Evolutionary conservation across 1,140 invertebrate genomes (phyloP).

Genomic region (Aricia agestis): DNA sequence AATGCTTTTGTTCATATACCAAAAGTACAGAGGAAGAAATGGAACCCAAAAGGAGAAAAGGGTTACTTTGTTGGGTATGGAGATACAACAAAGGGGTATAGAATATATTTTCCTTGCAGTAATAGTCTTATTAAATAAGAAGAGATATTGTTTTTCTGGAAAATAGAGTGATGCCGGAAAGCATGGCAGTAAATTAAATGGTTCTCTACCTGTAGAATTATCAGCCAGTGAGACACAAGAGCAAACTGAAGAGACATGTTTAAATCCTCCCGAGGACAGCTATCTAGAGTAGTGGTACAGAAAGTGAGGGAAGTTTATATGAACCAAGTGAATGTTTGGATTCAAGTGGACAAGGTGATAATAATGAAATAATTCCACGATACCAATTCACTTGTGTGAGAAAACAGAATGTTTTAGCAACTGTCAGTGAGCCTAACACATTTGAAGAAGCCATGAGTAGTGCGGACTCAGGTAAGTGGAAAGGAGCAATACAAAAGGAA

Average conservation of each 20-base stretch:
- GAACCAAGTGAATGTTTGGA: conserved; percentile 8
- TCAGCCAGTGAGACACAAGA: background rate
- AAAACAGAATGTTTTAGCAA: too few relatives aligned
- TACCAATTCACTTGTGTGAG: background rate
- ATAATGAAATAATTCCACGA: background rate
- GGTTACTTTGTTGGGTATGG: conserved; percentile 47
- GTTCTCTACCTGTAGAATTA: background rate
- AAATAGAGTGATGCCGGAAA: background rate
- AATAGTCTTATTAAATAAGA: conserved; percentile 9
- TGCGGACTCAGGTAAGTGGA: background rate
- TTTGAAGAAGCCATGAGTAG: too few relatives aligned
- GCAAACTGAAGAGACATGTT: background rate
- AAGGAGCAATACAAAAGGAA: conserved; percentile 29
- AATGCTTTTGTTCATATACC: conserved; percentile 46
- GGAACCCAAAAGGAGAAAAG: conserved; percentile 38
- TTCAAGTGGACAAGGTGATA: background rate
- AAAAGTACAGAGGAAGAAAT: conserved; percentile 43
- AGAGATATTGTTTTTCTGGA: conserved; percentile 10
- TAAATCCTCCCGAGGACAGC: background rate
- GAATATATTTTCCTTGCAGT: conserved; percentile 15
- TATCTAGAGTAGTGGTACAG: conserved; percentile 13
- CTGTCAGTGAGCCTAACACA: too few relatives aligned
- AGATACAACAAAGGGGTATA: conserved; percentile 29
- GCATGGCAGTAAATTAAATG: background rate
- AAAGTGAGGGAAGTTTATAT: conserved; percentile 15